phyloP scores from a whole-genome alignment of 2,888 invertebrate species.

The Margaritifera margaritifera region DNA sequence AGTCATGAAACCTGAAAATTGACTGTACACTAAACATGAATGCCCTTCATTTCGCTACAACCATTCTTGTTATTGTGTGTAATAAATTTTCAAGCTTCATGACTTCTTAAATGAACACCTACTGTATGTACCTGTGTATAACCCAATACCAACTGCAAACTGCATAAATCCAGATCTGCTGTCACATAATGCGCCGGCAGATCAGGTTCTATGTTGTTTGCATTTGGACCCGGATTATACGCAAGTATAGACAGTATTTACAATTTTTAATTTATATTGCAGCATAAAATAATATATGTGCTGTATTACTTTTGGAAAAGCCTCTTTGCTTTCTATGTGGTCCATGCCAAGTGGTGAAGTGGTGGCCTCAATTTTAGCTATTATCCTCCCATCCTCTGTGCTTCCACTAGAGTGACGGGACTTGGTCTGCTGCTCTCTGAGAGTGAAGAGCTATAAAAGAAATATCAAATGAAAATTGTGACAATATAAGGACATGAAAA shows the following conservation, averaged over 20 bases:
- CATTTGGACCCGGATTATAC: too few species aligned
- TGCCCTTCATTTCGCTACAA: background rate
- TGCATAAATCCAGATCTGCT: too few species aligned
- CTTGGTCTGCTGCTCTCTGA: constrained; percentile 69
- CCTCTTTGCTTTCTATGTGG: constrained; percentile 38
- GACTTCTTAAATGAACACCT: background rate
- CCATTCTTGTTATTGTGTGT: background rate
- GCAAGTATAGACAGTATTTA: too few species aligned
- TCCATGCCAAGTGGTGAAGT: constrained; percentile 28
- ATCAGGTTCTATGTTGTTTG: too few species aligned
- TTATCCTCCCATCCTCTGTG: constrained; percentile 60
- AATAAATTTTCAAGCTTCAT: background rate
- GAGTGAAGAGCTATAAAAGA: constrained; percentile 64
- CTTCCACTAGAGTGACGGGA: constrained; percentile 69
- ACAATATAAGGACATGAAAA: too few species aligned
- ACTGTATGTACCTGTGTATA: too few species aligned
- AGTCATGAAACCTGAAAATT: too few species aligned
- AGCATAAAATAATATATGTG: background rate
- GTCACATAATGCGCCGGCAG: too few species aligned
- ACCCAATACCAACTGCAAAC: too few species aligned
- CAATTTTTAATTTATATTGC: background rate
- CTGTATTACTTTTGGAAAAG: constrained; percentile 55
- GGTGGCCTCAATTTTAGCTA: constrained; percentile 46
- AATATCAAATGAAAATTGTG: background rate
- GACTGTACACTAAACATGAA: too few species aligned